phyloP scores from a whole-genome alignment of 2,113 vertebrate species.

The Malurus elegans region DNA sequence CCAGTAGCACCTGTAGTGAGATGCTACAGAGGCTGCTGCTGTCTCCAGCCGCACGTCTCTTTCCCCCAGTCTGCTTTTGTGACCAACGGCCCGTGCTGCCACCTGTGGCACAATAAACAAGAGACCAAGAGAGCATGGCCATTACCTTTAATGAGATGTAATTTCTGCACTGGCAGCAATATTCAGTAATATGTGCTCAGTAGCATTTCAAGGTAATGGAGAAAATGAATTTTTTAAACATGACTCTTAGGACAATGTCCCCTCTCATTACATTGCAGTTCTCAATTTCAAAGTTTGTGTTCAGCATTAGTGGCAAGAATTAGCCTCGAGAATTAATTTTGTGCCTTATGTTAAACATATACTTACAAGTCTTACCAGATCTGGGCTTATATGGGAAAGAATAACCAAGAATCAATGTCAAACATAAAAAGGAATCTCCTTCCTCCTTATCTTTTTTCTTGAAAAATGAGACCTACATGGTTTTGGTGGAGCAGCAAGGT shows the following conservation, averaged over 20 bases:
- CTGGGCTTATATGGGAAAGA: not conserved
- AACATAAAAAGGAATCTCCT: not conserved
- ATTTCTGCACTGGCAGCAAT: not conserved
- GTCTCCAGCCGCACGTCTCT: not conserved
- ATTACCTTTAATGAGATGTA: not conserved
- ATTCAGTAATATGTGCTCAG: not conserved
- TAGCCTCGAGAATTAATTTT: not conserved
- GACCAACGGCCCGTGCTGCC: fast-evolving
- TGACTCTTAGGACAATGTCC: fast-evolving
- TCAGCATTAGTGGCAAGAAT: not conserved
- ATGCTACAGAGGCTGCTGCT: not conserved
- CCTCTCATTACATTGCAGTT: not conserved
- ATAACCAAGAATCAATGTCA: not conserved
- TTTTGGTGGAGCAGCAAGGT: not conserved
- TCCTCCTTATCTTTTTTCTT: not conserved
- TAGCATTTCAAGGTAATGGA: not conserved
- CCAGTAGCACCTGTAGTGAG: not conserved
- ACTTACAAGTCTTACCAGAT: not conserved
- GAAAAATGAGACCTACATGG: not conserved
- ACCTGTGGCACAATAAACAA: not conserved
- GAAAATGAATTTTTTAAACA: not conserved
- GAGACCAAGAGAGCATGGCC: not conserved
- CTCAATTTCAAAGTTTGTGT: not conserved
- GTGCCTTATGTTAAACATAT: not conserved
- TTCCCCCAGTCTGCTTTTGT: not conserved